Evolutionary conservation across 2,113 vertebrate species (phyloP), one percentile per base, ranked within the genome.

Genomic region (Corythoichthys intestinalis): DNA sequence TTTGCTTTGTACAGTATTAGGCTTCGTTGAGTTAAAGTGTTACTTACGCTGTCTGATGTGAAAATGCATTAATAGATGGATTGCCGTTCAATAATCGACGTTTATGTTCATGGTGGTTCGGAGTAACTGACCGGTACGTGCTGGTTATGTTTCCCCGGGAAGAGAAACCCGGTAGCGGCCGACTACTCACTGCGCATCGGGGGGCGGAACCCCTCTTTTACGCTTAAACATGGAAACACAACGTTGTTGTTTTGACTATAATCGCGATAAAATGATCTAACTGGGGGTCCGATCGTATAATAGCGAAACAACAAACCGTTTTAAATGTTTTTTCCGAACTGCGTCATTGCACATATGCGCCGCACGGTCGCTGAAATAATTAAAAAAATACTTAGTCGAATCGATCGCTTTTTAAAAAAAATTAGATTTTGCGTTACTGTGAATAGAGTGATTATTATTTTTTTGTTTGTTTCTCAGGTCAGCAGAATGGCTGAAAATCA

Each of bases 401-500:
- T 65, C 6, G 35, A 63, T 65, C 72, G 11, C 11, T 64, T 28
- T 47, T 11, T 34, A 44, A 8, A 47, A 11, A 48, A 28, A 13
- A 2, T 3, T 28, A 6, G 54, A 63, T 79, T 70, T 76, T 66
- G 15, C 71, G 38, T 10, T 49, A 70, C 56, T 67, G 44, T 77
- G 20, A 72, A 53, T 69, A 58, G 76, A 79, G 20, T 50, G 63
- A 50, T 73, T 66, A 66, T 65, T 71, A 67, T 61, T 71, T 67
- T 79, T 70, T 76, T 74, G 14, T 83, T 73, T 83, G 34, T 86
- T 83, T 90, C 86, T 1, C 86, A 92, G 91, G 92, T 90, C 86
- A 86, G 87, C 85, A 90, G 83, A 58, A 93, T 93, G 92, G 83
- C 90, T 84, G 90, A 88, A 60, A 90, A 82, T 82, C 89, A 91